Evolutionary conservation across 2,113 vertebrate species (phyloP).

Genomic region (Saccopteryx leptura): DNA sequence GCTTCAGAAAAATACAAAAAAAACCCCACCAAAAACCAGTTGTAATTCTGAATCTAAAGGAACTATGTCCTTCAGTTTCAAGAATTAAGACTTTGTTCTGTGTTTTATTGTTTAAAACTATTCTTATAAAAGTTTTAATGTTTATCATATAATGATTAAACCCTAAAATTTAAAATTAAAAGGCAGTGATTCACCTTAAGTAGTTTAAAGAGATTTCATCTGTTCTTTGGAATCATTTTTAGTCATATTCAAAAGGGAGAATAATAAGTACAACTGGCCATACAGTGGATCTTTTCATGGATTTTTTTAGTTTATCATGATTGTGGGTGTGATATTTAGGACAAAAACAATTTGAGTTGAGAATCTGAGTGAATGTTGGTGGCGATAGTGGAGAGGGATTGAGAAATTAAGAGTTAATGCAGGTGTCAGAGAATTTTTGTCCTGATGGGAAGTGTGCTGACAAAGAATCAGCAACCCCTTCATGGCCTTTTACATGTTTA

Average conservation of each 20-base stretch:
- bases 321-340: conserved; percentile 26
- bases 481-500: conserved; percentile 8
- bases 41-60: background rate
- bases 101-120: conserved; percentile 1
- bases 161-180: conserved; percentile 34
- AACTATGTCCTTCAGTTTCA: conserved; percentile 21
- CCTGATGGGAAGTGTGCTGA: conserved; percentile 4
- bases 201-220: background rate
- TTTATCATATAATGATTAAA: background rate
- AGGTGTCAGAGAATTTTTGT: conserved; percentile 27
- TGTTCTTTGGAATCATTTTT: background rate
- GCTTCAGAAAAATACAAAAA: too few relatives aligned
- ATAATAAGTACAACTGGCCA: background rate
- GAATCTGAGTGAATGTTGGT: background rate
- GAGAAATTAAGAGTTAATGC: background rate
- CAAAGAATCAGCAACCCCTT: background rate
- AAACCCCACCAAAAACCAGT: background rate
- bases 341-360: conserved; percentile 18
- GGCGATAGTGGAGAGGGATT: background rate
- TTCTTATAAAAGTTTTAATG: conserved; percentile 15
- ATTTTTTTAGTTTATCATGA: conserved; percentile 12
- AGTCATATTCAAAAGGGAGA: background rate
- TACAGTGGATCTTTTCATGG: background rate
- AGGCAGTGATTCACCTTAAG: background rate
- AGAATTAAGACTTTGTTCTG: conserved; percentile 29